Evolutionary conservation across 37 sponge, comb jelly and placozoan species (phyloP), one percentile per base, ranked within the genome.

Genomic region (Oopsacas minuta): DNA sequence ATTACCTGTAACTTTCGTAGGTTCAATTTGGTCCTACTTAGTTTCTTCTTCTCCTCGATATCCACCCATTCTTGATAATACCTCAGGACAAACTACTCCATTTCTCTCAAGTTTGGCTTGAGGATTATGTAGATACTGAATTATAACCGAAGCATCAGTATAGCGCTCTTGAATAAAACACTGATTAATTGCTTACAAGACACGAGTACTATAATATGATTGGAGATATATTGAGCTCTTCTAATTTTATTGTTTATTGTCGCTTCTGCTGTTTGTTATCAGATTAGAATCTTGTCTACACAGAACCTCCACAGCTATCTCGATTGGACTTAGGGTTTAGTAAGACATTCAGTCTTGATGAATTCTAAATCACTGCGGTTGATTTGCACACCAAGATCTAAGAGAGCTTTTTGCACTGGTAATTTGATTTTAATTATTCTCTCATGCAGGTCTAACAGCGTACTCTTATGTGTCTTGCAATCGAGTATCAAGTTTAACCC

Each of bases 381-480:
- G 3, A 20, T 34, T 32, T 3, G 7, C 1, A 3, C 75, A 5
- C 75, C 75, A n/a, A 61, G 75, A 34, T 61, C 22, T 34, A 61
- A 61, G 5, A 61, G 75, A 61, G 75, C 75, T 34, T 61, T 61
- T 61, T 61, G 75, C 22, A 61, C 75, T n/a, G 75, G 75, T 61
- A 61, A 34, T 34, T 61, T 61, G 28, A 61, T 7, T 12, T 61
- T 25, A 61, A 61, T 61, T 5, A 61, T 61, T 61, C 75, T 61
- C 28, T 25, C 20, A 5, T 32, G 28, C 75, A 20, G 22, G 28
- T 61, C 75, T 61, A 61, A 34, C 28, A 61, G 75, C 20, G 75
- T 32, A 61, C 75, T 61, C 75, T 3, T 32, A 5, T 34, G 75
- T 32, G 75, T 61, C 75, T 61, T 61, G 28, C 75, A 61, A 61